Evolutionary conservation across 1,140 invertebrate species (phyloP).

Genomic region (Trachymyrmex cornetzi): DNA sequence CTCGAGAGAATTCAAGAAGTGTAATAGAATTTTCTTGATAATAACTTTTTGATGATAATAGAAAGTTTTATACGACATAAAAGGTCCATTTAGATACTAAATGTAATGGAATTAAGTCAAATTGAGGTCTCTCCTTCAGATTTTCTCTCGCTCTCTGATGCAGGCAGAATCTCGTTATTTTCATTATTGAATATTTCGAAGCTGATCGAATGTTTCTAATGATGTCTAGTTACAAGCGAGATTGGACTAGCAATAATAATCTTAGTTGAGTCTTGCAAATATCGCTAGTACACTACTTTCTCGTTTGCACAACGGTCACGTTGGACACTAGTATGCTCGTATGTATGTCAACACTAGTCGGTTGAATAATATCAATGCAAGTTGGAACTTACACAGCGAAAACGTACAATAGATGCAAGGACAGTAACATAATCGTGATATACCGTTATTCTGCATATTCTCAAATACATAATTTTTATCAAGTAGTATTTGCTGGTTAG

Average conservation of each 20-base stretch:
- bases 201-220: conserved; percentile 59
- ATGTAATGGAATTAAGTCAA: conserved; percentile 24
- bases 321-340: conserved; percentile 57
- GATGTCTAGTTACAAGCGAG: conserved; percentile 27
- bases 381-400: conserved; percentile 28
- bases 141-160: conserved; percentile 29
- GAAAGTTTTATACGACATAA: background rate
- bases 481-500: background rate
- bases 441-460: conserved; percentile 41
- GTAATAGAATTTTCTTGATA: background rate
- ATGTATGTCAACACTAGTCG: conserved; percentile 70
- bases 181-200: conserved; percentile 55
- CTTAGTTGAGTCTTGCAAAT: conserved; percentile 64
- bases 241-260: conserved; percentile 61
- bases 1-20: background rate
- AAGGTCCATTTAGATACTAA: background rate
- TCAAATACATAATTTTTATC: background rate
- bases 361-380: conserved; percentile 65
- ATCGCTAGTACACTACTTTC: conserved; percentile 74
- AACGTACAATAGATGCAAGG: conserved; percentile 57
- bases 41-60: background rate
- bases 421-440: background rate
- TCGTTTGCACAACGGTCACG: conserved; percentile 78
- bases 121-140: background rate
- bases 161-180: conserved; percentile 28